A percentile compares a stretch with the other conserved stretches of the same genome.
These are phyloP conservation scores for Psettodes erumei DNA, from an alignment of 2,113 vertebrate genomes.

Conservation along the genomic window DNA sequence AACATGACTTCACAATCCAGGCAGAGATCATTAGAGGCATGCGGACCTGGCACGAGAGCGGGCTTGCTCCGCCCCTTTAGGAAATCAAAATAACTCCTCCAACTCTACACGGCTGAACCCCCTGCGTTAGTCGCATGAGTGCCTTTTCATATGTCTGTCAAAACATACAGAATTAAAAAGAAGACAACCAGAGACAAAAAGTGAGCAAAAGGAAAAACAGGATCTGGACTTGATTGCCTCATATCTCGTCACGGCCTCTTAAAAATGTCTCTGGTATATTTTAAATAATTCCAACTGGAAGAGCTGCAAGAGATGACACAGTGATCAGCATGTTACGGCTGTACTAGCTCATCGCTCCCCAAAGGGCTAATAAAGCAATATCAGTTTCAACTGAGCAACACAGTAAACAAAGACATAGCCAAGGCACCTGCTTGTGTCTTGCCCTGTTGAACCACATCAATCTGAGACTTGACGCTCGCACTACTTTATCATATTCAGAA, in stretches of 20 bases:
- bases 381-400: neutral
- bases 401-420: slow-evolving; percentile 5
- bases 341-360: neutral
- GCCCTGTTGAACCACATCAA: slow-evolving; percentile 1
- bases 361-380: slow-evolving; percentile 10
- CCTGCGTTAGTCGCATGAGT: slow-evolving; percentile 1
- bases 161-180: slow-evolving; percentile 4
- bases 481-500: neutral
- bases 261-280: neutral
- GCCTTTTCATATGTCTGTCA: slow-evolving; percentile 12
- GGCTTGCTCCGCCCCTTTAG: neutral
- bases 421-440: slow-evolving; percentile 25
- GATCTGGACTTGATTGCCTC: neutral
- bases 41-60: slow-evolving; percentile 9
- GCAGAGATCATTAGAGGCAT: slow-evolving; percentile 45
- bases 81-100: slow-evolving; percentile 35
- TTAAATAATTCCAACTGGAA: neutral
- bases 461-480: neutral
- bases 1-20: slow-evolving; percentile 58
- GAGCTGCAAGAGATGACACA: neutral
- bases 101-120: neutral
- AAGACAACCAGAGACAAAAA: neutral
- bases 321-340: neutral
- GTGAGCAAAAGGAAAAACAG: neutral
- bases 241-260: neutral